phyloP scores from a whole-genome alignment of 2,888 invertebrate genomes.

The Brenthis ino region DNA sequence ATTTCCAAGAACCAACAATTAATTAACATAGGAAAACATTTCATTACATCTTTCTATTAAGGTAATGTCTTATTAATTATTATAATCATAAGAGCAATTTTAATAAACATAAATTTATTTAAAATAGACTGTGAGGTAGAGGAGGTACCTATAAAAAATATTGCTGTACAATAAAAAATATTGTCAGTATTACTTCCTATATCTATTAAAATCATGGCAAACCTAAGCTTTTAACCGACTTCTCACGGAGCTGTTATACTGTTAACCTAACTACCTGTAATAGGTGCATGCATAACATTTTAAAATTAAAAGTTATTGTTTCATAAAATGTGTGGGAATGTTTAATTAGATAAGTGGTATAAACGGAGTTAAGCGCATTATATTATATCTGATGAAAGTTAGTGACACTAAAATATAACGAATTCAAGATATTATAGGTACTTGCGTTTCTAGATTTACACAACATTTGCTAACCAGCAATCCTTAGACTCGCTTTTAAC shows the following conservation, averaged over 20 bases:
- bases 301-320: conserved; percentile 81
- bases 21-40: conserved; percentile 16
- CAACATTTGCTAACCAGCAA: conserved; percentile 21
- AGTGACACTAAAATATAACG: conserved; percentile 49
- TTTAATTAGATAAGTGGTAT: conserved; percentile 79
- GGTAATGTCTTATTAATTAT: conserved; percentile 16
- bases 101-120: conserved; percentile 11
- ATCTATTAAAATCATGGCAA: conserved; percentile 46
- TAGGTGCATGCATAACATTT: conserved; percentile 76
- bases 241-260: conserved; percentile 75
- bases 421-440: conserved; percentile 9
- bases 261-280: conserved; percentile 77
- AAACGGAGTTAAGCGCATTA: conserved; percentile 63
- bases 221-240: conserved; percentile 67
- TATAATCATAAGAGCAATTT: conserved; percentile 11
- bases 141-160: not conserved
- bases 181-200: not conserved
- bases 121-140: not conserved
- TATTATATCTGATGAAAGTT: conserved; percentile 65
- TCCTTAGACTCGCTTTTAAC: conserved; percentile 2
- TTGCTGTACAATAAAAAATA: not conserved
- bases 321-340: conserved; percentile 78
- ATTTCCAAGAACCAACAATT: conserved; percentile 19
- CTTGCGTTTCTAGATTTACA: conserved; percentile 3
- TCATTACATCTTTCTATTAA: conserved; percentile 16